Evolutionary conservation across 2,113 vertebrate species (phyloP).

Genomic region (Ptyas mucosa): DNA sequence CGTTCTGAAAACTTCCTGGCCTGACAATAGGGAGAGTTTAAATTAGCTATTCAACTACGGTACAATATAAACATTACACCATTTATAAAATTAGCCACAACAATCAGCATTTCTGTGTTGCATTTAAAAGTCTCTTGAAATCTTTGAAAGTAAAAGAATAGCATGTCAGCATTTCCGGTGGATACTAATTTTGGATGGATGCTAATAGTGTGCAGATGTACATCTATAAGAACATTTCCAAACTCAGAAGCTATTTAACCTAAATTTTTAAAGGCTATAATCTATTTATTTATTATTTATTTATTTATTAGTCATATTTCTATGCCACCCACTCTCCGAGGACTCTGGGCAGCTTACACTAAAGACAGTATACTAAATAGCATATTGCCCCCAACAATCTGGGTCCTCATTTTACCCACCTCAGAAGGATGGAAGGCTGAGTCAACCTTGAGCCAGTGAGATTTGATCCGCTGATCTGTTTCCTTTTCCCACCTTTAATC

Average conservation of each 20-base stretch:
- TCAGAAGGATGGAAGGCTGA: too few relatives aligned
- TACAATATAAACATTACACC: neutral
- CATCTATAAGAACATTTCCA: neutral
- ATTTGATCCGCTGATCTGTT: too few relatives aligned
- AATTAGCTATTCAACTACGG: neutral
- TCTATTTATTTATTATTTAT: too few relatives aligned
- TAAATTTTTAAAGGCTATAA: neutral
- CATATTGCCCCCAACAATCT: too few relatives aligned
- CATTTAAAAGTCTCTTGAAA: neutral
- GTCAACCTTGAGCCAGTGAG: too few relatives aligned
- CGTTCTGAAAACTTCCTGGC: neutral
- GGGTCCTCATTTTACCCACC: too few relatives aligned
- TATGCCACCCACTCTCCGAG: too few relatives aligned
- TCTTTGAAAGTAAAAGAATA: neutral
- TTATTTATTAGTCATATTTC: too few relatives aligned
- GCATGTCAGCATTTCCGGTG: neutral
- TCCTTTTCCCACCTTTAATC: neutral
- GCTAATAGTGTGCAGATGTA: neutral
- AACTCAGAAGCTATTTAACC: neutral
- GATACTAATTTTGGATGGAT: neutral
- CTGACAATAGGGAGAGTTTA: neutral
- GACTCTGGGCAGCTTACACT: too few relatives aligned
- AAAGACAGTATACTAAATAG: too few relatives aligned
- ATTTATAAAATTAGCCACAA: neutral
- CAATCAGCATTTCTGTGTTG: neutral